Percentiles rank a stretch among this genome's conserved stretches.
phyloP scores from a whole-genome alignment of 1,140 invertebrate species.

The Microplitis mediator region DNA sequence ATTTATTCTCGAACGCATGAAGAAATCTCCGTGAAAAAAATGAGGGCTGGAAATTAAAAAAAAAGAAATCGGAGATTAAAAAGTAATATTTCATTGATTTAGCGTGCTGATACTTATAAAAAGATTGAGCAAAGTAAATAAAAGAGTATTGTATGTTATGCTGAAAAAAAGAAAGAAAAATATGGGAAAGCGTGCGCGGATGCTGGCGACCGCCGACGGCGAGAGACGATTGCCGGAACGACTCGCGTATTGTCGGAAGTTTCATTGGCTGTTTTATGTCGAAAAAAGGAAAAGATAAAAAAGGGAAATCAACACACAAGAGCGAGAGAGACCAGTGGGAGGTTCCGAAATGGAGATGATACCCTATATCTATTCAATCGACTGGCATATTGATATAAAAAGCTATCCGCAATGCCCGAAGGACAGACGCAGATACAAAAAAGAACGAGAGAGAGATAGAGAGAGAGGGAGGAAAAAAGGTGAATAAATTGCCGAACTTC shows the following conservation, averaged over 20 bases:
- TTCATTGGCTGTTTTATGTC: constrained; percentile 38
- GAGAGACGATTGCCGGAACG: constrained; percentile 24
- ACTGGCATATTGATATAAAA: constrained; percentile 50
- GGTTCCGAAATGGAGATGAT: constrained; percentile 33
- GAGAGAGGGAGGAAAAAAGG: constrained; percentile 39
- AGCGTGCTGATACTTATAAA: too few relatives aligned
- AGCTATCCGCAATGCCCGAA: constrained; percentile 35
- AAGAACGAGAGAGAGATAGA: background rate
- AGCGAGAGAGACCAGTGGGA: constrained; percentile 32
- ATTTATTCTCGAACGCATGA: too few relatives aligned
- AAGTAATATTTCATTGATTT: background rate
- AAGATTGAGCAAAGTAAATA: too few relatives aligned
- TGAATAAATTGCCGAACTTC: constrained; percentile 47
- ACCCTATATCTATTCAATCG: constrained; percentile 36
- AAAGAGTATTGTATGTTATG: background rate
- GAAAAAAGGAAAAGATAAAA: constrained; percentile 22
- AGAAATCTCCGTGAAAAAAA: too few relatives aligned
- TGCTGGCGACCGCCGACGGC: constrained; percentile 3
- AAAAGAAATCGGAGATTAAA: constrained; percentile 1
- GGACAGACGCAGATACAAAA: background rate
- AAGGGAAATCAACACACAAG: constrained; percentile 5
- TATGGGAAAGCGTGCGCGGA: background rate
- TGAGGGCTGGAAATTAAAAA: background rate
- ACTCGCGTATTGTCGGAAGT: constrained; percentile 28
- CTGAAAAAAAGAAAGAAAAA: background rate